Evolutionary conservation across 2,888 invertebrate genomes (phyloP).

Genomic region (Caenorhabditis sp.): DNA sequence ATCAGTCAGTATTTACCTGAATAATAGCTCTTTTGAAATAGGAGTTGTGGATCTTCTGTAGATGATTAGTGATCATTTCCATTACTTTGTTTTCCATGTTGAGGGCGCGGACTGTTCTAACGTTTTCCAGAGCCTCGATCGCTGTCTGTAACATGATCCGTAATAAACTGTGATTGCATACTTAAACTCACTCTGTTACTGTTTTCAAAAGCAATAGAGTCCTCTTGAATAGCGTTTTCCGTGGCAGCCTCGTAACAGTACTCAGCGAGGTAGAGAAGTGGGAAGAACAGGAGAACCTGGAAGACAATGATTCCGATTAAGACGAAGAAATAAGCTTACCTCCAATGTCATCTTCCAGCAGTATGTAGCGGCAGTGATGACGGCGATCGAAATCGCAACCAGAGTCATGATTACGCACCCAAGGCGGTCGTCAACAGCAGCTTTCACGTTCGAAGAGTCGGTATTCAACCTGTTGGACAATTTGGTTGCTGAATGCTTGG

Average conservation of each 20-base stretch:
- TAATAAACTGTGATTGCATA: neutral
- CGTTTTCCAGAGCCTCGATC: constrained; percentile 84
- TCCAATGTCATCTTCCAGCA: constrained; percentile 60
- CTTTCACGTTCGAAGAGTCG: constrained; percentile 84
- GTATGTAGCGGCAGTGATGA: constrained; percentile 25
- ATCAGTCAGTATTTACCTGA: constrained; percentile 19
- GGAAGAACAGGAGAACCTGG: constrained; percentile 41
- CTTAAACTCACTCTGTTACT: constrained; percentile 50
- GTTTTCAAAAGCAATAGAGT: constrained; percentile 60
- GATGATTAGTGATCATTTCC: constrained; percentile 33
- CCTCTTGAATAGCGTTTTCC: constrained; percentile 34
- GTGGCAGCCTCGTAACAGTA: constrained; percentile 42
- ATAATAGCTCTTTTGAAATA: constrained; percentile 42
- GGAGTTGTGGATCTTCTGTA: constrained; percentile 32
- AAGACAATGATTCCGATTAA: neutral
- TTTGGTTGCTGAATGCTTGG: constrained; percentile 83
- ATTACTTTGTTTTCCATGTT: constrained; percentile 71
- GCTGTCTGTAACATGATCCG: constrained; percentile 78
- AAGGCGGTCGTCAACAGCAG: constrained; percentile 60
- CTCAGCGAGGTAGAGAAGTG: constrained; percentile 48
- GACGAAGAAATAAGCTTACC: constrained; percentile 3
- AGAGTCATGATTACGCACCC: constrained; percentile 50
- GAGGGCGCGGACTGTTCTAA: constrained; percentile 84
- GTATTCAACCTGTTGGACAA: constrained; percentile 84
- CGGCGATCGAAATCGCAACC: constrained; percentile 20